phyloP scores from a whole-genome alignment of 2,888 invertebrate genomes.

The Eilema sororculum region DNA sequence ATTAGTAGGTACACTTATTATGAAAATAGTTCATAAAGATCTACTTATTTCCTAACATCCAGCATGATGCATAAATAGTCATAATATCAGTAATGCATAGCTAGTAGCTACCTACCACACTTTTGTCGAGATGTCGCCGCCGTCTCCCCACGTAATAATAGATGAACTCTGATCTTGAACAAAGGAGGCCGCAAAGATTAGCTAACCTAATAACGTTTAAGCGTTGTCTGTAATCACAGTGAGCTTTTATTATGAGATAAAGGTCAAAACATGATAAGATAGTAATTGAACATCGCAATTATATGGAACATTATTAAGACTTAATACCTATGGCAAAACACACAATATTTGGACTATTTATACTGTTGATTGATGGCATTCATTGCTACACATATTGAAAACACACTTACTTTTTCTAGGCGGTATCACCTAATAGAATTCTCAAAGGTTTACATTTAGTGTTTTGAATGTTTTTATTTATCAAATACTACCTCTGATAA shows the following conservation, averaged over 20 bases:
- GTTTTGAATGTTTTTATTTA: too few species aligned
- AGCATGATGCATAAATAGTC: not conserved
- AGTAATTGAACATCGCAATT: constrained; percentile 44
- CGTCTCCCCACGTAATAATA: constrained; percentile 25
- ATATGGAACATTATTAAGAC: constrained; percentile 27
- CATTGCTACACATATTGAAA: too few species aligned
- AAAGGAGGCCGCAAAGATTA: constrained; percentile 45
- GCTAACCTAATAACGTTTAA: constrained; percentile 48
- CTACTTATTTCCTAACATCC: not conserved
- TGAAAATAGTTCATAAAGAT: too few species aligned
- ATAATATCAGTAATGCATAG: constrained; percentile 11
- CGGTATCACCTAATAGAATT: too few species aligned
- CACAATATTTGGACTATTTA: constrained; percentile 6
- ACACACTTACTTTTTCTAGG: too few species aligned
- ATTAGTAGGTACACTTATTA: too few species aligned
- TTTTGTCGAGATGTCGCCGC: constrained; percentile 16
- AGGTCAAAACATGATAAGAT: constrained; percentile 45
- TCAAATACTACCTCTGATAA: too few species aligned
- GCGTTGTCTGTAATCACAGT: constrained; percentile 45
- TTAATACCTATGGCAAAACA: constrained; percentile 26
- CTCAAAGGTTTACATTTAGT: too few species aligned
- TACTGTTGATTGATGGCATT: too few species aligned
- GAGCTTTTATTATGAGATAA: constrained; percentile 45
- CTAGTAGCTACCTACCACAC: not conserved
- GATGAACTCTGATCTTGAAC: constrained; percentile 39